phyloP scores from a whole-genome alignment of 2,888 invertebrate species.

The Bellardia pandia region DNA sequence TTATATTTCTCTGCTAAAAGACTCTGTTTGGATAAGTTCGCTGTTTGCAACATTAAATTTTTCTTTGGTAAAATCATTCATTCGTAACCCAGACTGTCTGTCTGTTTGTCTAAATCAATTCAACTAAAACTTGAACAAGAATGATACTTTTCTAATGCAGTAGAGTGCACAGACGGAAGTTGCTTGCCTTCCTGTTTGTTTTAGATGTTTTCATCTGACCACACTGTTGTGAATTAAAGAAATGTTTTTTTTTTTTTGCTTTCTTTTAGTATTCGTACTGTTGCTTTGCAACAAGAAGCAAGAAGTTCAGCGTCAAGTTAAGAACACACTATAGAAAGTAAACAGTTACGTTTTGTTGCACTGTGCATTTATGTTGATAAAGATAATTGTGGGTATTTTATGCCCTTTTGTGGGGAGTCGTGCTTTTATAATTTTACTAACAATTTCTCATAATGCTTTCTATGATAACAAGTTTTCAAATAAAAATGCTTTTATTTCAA shows the following conservation, averaged over 20 bases:
- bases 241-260: background rate
- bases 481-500: too few species aligned
- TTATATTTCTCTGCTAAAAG: background rate
- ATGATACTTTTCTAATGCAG: background rate
- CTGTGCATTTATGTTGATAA: too few species aligned
- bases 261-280: background rate
- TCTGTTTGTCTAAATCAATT: conserved; percentile 29
- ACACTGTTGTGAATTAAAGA: background rate
- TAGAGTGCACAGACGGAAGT: background rate
- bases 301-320: background rate
- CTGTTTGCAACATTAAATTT: conserved; percentile 11
- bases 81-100: conserved; percentile 1
- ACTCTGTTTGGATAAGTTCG: background rate
- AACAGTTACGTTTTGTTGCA: too few species aligned
- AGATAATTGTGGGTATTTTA: too few species aligned
- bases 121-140: background rate
- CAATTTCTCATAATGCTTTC: too few species aligned
- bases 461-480: too few species aligned
- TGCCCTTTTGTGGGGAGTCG: too few species aligned
- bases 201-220: conserved; percentile 2
- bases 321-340: background rate
- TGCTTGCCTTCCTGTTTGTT: conserved; percentile 15
- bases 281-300: background rate
- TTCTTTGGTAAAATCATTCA: conserved; percentile 26
- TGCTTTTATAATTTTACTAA: too few species aligned